Conservation (phyloP, 2,113 vertebrate genomes). For the Danio rerio region DNA sequence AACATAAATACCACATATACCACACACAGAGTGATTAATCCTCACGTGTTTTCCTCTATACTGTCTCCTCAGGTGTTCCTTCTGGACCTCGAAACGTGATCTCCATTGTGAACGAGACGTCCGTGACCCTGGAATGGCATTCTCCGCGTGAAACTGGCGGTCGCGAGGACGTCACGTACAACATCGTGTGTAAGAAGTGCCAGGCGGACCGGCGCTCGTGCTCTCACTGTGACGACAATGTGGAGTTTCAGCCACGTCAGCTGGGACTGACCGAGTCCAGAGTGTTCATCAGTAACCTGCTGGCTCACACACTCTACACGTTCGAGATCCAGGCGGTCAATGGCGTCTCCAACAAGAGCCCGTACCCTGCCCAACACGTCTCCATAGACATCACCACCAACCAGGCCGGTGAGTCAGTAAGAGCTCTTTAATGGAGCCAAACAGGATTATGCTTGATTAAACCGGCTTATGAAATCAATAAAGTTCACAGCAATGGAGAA, state of each 20-base stretch:
- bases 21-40: not conserved
- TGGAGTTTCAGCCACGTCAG: conserved; percentile 93
- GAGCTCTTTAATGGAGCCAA: not conserved
- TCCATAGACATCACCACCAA: conserved; percentile 98
- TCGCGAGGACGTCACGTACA: conserved; percentile 92
- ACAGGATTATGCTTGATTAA: conserved; percentile 13
- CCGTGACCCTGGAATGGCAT: conserved; percentile 97
- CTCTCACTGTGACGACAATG: conserved; percentile 95
- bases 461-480: not conserved
- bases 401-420: conserved; percentile 86
- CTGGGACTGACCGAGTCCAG: conserved; percentile 89
- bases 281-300: conserved; percentile 95
- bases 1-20: no score
- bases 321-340: conserved; percentile 98
- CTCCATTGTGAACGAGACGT: conserved; percentile 96
- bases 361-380: conserved; percentile 92
- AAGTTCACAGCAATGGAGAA: not conserved
- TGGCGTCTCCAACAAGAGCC: conserved; percentile 93
- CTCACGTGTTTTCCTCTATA: not conserved
- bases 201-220: conserved; percentile 87
- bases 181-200: conserved; percentile 97
- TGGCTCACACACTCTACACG: conserved; percentile 94
- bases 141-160: conserved; percentile 90
- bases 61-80: conserved; percentile 83
- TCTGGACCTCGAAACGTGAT: conserved; percentile 95